Conservation (phyloP, 2,113 vertebrate genomes). For the Stomatorhinus ivindoensis region DNA sequence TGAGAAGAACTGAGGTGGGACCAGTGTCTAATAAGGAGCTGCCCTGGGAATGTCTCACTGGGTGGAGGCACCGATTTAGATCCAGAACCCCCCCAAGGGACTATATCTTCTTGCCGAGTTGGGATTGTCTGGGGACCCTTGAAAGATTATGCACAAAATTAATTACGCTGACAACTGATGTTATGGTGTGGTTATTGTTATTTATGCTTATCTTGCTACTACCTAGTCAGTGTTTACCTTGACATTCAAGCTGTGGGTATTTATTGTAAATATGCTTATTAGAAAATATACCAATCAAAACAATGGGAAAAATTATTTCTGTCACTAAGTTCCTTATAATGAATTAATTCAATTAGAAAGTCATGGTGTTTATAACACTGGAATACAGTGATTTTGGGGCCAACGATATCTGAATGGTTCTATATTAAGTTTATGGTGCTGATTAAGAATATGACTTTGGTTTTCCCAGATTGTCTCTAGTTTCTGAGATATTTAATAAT, state of each 20-base stretch:
- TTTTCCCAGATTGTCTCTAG: no score
- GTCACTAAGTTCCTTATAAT: background rate
- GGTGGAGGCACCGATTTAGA: background rate
- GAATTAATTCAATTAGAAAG: background rate
- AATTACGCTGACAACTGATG: background rate
- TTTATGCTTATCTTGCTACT: background rate
- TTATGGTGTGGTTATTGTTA: background rate
- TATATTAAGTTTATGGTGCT: no score
- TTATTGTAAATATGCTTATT: background rate
- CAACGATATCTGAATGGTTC: no score
- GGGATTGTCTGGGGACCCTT: background rate
- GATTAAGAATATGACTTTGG: no score
- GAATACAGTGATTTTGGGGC: no score
- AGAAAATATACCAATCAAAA: background rate
- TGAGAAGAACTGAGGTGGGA: background rate
- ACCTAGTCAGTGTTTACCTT: background rate
- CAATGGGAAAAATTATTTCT: background rate
- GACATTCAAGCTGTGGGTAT: background rate
- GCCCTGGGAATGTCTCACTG: background rate
- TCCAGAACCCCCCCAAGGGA: background rate
- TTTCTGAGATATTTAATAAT: no score
- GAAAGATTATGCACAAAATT: background rate
- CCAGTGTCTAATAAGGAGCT: background rate
- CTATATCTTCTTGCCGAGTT: background rate
- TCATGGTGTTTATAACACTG: background rate